Evolutionary conservation across 2,113 vertebrate species (phyloP), one percentile per base, ranked within the genome.

Genomic region (Tyrannus savana): DNA sequence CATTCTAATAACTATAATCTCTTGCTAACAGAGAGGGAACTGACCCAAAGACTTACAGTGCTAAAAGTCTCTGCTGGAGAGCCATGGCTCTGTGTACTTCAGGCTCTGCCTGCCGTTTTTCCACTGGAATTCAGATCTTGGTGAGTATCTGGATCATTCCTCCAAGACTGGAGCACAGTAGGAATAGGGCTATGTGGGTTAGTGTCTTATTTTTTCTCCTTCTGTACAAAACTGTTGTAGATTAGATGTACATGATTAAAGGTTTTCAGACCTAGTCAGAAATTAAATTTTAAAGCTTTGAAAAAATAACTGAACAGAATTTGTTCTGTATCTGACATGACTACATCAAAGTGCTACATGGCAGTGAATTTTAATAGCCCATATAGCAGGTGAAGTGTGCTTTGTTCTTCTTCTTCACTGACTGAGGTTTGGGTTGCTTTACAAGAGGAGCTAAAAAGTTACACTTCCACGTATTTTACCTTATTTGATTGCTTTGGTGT

Each of bases 241-340:
- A 84, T 95, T 87, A 92, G 75, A 74, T 77, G 25, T 83, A 83
- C 47, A 79, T 79, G 74, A 93, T 88, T 69, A 95, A 93, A 95
- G 28, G 19, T 66, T 94, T 93, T 88, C 77, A 84, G 14, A 50
- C 89, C 22, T 88, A 95, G 37, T 74, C n/a, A 96, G 92, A 97
- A 96, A 90, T 89, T 91, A 28, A 95, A 64, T 97, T 96, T 95
- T 59, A 96, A 97, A 92, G 68, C 35, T 88, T 94, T 91, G n/a
- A 93, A 95, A 96, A 67, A 89, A 64, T 55, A 87, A 81, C 55
- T 67, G 86, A 96, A 91, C 30, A 95, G 72, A 94, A 84, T 89
- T 94, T 96, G 37, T 59, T 95, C 68, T 94, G 28, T 74, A 74
- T 94, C 64, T 96, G 84, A 94, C 66, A 90, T 72, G 30, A 82